phyloP scores from a whole-genome alignment of 2,888 invertebrate genomes.

The Clivina fossor region DNA sequence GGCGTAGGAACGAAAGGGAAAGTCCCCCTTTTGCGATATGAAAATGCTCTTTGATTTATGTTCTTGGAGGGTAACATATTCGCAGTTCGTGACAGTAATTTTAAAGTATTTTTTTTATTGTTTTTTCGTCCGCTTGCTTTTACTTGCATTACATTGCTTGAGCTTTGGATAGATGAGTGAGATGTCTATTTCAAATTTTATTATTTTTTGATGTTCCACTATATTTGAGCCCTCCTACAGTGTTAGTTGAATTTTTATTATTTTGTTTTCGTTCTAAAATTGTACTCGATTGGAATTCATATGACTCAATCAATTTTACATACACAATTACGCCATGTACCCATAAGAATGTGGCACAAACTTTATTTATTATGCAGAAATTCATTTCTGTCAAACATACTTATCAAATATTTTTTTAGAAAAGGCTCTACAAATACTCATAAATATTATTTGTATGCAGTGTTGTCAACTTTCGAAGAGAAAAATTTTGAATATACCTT shows the following conservation, averaged over 20 bases:
- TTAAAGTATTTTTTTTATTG: conserved; percentile 55
- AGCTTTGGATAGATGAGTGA: not conserved
- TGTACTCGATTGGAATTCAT: not conserved
- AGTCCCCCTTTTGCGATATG: conserved; percentile 24
- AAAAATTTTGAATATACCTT: too few relatives aligned
- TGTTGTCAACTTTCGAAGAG: too few relatives aligned
- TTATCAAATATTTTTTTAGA: too few relatives aligned
- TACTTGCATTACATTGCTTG: not conserved
- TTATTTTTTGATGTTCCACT: conserved; percentile 22
- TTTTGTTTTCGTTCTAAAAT: conserved; percentile 1
- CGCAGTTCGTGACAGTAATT: conserved; percentile 52
- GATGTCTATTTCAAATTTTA: conserved; percentile 27
- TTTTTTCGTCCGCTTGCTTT: conserved; percentile 42
- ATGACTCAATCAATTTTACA: not conserved
- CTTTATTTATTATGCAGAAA: too few relatives aligned
- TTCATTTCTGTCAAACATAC: too few relatives aligned
- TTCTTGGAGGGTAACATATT: conserved; percentile 48
- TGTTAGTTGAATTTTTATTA: not conserved
- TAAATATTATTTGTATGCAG: too few relatives aligned
- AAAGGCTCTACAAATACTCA: too few relatives aligned
- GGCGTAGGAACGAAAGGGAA: not conserved
- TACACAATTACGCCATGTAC: not conserved
- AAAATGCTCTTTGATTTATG: conserved; percentile 50
- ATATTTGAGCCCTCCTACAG: not conserved
- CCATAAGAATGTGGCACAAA: too few relatives aligned